phyloP scores from a whole-genome alignment of 2,888 invertebrate genomes.

The Epistrophella euchroma region DNA sequence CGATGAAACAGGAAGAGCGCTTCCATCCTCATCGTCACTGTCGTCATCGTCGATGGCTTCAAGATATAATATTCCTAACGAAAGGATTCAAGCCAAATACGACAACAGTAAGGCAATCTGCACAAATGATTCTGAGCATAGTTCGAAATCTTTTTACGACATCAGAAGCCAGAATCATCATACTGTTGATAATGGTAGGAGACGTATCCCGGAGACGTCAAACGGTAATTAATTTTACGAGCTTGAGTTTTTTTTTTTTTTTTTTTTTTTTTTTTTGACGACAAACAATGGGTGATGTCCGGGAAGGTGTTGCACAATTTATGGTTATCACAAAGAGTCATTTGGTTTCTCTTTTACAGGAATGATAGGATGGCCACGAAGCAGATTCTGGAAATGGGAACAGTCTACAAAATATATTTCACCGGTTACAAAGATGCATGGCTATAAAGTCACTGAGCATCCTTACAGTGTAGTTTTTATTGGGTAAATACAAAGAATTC shows the following conservation, averaged over 20 bases:
- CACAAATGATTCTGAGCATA: slow-evolving; percentile 26
- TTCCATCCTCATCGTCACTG: slow-evolving; percentile 17
- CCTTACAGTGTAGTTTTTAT: slow-evolving; percentile 82
- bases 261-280: no score
- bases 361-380: slow-evolving; percentile 79
- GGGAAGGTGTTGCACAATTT: background rate
- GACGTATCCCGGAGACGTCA: slow-evolving; percentile 80
- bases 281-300: background rate
- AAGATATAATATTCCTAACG: slow-evolving; percentile 53
- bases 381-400: slow-evolving; percentile 79
- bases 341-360: slow-evolving; percentile 75
- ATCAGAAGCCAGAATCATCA: slow-evolving; percentile 15
- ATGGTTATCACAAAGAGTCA: background rate
- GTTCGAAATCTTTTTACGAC: slow-evolving; percentile 19
- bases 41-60: slow-evolving; percentile 31
- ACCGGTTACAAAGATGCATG: slow-evolving; percentile 81
- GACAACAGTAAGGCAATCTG: background rate
- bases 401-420: slow-evolving; percentile 82
- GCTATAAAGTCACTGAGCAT: slow-evolving; percentile 79
- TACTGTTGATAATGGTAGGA: slow-evolving; percentile 15
- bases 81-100: slow-evolving; percentile 46
- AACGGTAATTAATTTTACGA: slow-evolving; percentile 78
- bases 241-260: slow-evolving; percentile 10
- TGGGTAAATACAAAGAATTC: slow-evolving; percentile 77
- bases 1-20: slow-evolving; percentile 18